Evolutionary conservation across 2,888 invertebrate species (phyloP).

Genomic region (Rhabditoides inermis): DNA sequence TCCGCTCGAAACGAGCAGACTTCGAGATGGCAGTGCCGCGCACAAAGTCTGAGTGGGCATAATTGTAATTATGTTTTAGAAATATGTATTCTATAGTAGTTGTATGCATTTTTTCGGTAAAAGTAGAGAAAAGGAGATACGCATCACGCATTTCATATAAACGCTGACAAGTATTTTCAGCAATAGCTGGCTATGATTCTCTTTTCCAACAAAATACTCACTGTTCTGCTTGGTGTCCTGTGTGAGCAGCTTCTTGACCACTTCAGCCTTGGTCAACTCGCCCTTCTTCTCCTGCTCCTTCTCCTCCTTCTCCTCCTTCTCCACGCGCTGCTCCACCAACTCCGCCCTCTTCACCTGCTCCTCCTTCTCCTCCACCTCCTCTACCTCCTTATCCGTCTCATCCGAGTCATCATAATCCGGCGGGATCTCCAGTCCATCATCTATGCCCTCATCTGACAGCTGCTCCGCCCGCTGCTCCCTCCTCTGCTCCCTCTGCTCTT

Average conservation of each 20-base stretch:
- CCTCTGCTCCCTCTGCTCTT: slow-evolving; percentile 10
- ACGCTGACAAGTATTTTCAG: too few species aligned
- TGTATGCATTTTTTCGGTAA: too few species aligned
- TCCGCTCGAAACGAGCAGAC: slow-evolving; percentile 26
- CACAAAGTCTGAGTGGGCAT: too few species aligned
- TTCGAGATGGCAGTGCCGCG: slow-evolving; percentile 22
- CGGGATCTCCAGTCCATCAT: too few species aligned
- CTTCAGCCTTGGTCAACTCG: slow-evolving; percentile 35
- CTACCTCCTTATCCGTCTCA: slow-evolving; percentile 25
- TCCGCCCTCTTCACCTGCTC: slow-evolving; percentile 14
- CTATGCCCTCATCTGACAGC: too few species aligned
- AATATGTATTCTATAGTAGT: too few species aligned
- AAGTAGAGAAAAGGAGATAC: too few species aligned
- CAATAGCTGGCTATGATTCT: too few species aligned
- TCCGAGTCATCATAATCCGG: too few species aligned
- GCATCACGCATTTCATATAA: too few species aligned
- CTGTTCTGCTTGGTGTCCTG: slow-evolving; percentile 30
- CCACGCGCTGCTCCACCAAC: slow-evolving; percentile 16
- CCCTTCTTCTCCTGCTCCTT: slow-evolving; percentile 15
- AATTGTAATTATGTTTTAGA: too few species aligned
- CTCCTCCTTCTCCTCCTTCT: slow-evolving; percentile 25
- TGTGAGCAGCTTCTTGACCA: slow-evolving; percentile 47
- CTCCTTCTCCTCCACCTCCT: slow-evolving; percentile 30
- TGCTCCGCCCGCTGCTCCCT: slow-evolving; percentile 29
- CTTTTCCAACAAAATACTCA: slow-evolving; percentile 9